Conservation (phyloP, 2,888 invertebrate genomes). For the Drosophila paramelanica region DNA sequence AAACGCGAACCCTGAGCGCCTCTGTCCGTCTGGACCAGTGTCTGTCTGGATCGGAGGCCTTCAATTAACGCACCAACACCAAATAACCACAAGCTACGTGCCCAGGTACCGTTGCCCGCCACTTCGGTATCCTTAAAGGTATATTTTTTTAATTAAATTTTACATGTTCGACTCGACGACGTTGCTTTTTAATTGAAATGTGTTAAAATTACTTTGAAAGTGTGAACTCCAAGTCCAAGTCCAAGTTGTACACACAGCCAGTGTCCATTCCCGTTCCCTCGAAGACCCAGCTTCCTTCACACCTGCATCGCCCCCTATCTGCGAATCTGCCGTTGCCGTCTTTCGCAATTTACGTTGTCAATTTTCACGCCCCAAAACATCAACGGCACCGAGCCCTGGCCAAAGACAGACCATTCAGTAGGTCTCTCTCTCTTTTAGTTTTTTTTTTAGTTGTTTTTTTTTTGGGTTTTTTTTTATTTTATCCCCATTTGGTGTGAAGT, state of each 20-base stretch:
- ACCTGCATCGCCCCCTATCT: conserved; percentile 8
- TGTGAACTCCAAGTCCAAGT: conserved; percentile 58
- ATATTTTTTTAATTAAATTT: conserved; percentile 76
- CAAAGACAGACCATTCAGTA: conserved; percentile 10
- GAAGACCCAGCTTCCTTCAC: conserved; percentile 1
- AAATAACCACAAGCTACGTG: conserved; percentile 67
- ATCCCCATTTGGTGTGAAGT: conserved; percentile 46
- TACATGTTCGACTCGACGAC: conserved; percentile 61
- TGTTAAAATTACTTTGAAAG: conserved; percentile 81
- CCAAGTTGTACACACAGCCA: background rate
- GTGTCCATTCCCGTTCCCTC: conserved; percentile 11
- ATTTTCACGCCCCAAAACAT: conserved; percentile 76
- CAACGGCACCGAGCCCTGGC: conserved; percentile 36
- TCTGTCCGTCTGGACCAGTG: no score
- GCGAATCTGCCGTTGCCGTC: conserved; percentile 21
- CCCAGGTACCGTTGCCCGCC: conserved; percentile 30
- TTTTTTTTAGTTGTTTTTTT: background rate
- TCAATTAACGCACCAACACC: conserved; percentile 76
- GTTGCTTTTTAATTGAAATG: conserved; percentile 76
- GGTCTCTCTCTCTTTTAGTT: background rate
- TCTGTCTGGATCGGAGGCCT: conserved; percentile 27
- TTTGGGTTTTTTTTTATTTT: conserved; percentile 4
- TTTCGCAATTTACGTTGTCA: conserved; percentile 78
- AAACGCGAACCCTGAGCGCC: conserved; percentile 16
- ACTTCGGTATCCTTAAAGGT: conserved; percentile 70